Conservation (phyloP, 2,113 vertebrate species). For the Nipponia nippon region DNA sequence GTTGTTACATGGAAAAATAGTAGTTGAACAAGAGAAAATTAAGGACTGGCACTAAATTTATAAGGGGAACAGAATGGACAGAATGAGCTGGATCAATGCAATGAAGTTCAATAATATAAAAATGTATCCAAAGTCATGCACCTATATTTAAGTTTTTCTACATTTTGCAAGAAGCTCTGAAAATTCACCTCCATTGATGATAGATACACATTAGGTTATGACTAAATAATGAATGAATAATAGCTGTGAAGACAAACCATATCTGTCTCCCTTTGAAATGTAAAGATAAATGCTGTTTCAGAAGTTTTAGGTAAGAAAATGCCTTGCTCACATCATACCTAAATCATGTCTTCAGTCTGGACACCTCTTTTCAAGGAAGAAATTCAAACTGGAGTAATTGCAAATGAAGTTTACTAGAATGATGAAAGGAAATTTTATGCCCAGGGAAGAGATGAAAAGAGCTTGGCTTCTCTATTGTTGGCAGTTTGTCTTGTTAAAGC, state of each 20-base stretch:
- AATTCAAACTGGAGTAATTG: neutral
- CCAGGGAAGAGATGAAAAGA: neutral
- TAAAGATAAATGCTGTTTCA: neutral
- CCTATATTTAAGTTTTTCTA: neutral
- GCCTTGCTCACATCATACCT: neutral
- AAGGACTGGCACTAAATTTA: neutral
- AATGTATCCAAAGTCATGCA: neutral
- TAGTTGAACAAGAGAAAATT: neutral
- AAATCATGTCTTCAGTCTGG: neutral
- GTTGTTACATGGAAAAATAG: neutral
- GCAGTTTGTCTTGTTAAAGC: neutral
- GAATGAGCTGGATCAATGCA: accelerated
- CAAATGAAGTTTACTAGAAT: neutral
- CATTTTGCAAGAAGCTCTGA: neutral
- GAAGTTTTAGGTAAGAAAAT: neutral
- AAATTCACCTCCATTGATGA: neutral
- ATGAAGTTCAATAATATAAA: neutral
- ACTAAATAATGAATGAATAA: neutral
- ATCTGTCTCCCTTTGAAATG: neutral
- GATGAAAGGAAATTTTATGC: neutral
- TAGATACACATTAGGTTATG: neutral
- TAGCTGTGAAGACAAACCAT: neutral
- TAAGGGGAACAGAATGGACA: neutral
- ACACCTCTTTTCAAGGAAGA: neutral
- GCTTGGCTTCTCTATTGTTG: neutral